Base-by-base conservation (phyloP, 1,140 invertebrate genomes). In the Eumaeus atala region DNA sequence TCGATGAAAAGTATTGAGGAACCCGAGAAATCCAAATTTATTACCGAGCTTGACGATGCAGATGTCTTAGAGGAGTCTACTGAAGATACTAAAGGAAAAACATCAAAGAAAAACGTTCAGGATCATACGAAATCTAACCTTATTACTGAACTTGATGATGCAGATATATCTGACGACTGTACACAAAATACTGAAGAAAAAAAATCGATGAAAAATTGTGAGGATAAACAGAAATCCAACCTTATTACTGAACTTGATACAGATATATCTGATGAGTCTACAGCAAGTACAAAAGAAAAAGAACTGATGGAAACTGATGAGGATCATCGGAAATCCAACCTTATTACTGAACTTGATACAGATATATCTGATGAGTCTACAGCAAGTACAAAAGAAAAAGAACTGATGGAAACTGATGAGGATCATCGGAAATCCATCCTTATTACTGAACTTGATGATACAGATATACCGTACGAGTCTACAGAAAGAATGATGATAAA, bases 161-260 rank as follows among this genome's bases (percentile, higher is more conserved):
- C 21, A 28, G 6, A 28, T 28, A 28, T 28, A 6, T 28, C 21
- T 6, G 6, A 3, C 21, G 21, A 28, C 2, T 28, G 2, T 28
- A 28, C 21, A 50, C 7, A n/a, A n/a, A n/a, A n/a, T n/a, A n/a
- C n/a, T n/a, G n/a, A n/a, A n/a, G n/a, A n/a, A n/a, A n/a, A n/a
- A n/a, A n/a, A n/a, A n/a, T n/a, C n/a, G n/a, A n/a, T n/a, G n/a
- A n/a, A n/a, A n/a, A n/a, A n/a, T n/a, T n/a, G n/a, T 48, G 48
- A 48, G 47, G 35, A 60, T 18, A 18, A 48, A 51, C 49, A 59
- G 28, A 3, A 53, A 12, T 40, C 5, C n/a, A 18, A 54, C 9
- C 28, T 42, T 12, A 37, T 17, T 3, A 5, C 48, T 11, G 28
- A 52, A 16, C 11, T 50, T 42, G 40, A 44, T n/a, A 12, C 14